Evolutionary conservation across 2,797 vertebrate genomes (phyloP), one percentile per base, ranked within the genome.

Genomic region (Siniperca scherzeri): DNA sequence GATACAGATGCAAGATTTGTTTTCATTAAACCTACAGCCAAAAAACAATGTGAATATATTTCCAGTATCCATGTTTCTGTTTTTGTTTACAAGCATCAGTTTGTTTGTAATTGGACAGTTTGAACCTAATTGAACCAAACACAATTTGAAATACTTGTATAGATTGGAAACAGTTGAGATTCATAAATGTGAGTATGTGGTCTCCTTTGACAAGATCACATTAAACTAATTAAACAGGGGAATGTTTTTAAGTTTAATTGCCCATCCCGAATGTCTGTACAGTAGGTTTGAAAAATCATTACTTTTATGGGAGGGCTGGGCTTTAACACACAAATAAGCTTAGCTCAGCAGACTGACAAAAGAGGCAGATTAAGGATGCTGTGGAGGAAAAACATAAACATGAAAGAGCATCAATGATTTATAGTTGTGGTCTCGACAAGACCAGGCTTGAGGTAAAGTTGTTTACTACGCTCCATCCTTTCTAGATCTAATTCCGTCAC

Each of bases 281-380:
- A 60, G 56, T 66, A 72, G 61, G 64, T 80, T 75, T 79, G 84
- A 80, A 79, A 87, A 89, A 87, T 87, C 64, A 88, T 90, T 82
- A 84, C 46, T 92, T 92, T 88, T 48, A 90, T 85, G 70, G 60
- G 53, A 73, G 62, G 70, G 50, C 38, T 60, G 67, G 42, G 73
- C 74, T 69, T 83, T 10, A 85, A 80, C 33, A 30, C 77, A 75
- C 78, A 87, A 80, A 92, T 72, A 83, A 80, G 79, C 76, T 90
- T 38, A 88, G 77, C 88, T 92, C 88, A 93, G 90, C 91, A 87
- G 74, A 82, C 81, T 87, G 81, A 88, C 79, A 85, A 83, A 88
- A 38, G 69, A 79, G 80, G 89, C 82, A 91, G 89, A 91, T 88
- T 87, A 90, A 73, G 69, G 80, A 78, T 64, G 81, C 80, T 79